These are phyloP conservation scores for Crotalus helleri DNA, from an alignment of 2,113 vertebrate species.

Conservation along the genomic window DNA sequence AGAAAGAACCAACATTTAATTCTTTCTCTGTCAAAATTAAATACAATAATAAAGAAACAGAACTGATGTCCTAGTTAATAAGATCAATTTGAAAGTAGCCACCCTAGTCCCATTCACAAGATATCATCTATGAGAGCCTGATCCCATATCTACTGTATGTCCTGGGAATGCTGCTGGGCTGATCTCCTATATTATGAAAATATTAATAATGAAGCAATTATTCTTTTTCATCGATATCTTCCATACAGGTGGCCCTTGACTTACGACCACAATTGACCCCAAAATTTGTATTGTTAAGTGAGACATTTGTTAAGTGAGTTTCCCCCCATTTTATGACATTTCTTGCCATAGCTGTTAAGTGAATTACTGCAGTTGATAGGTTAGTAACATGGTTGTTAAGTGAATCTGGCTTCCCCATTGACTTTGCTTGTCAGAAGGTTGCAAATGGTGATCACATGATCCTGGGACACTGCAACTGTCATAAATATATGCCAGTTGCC, in stretches of 20 bases:
- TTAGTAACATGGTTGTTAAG: neutral
- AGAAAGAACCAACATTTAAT: neutral
- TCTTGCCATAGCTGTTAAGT: neutral
- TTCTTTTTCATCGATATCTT: neutral
- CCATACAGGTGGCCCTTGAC: neutral
- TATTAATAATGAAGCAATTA: neutral
- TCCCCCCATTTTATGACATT: neutral
- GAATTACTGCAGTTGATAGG: neutral
- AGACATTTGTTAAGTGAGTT: neutral
- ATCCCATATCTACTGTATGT: neutral
- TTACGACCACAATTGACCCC: neutral
- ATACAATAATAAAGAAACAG: neutral
- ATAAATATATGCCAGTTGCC: neutral
- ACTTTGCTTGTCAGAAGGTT: neutral
- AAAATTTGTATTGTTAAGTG: neutral
- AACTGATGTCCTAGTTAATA: neutral
- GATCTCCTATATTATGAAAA: neutral
- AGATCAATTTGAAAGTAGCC: neutral
- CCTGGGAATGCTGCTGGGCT: neutral
- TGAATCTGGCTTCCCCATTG: neutral
- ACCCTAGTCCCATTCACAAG: neutral
- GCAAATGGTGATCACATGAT: neutral
- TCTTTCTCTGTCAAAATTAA: neutral
- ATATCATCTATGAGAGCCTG: neutral
- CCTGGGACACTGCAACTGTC: neutral